These are phyloP conservation scores for Liolophura sinensis DNA, from an alignment of 1,140 invertebrate species.

Conservation along the genomic window DNA sequence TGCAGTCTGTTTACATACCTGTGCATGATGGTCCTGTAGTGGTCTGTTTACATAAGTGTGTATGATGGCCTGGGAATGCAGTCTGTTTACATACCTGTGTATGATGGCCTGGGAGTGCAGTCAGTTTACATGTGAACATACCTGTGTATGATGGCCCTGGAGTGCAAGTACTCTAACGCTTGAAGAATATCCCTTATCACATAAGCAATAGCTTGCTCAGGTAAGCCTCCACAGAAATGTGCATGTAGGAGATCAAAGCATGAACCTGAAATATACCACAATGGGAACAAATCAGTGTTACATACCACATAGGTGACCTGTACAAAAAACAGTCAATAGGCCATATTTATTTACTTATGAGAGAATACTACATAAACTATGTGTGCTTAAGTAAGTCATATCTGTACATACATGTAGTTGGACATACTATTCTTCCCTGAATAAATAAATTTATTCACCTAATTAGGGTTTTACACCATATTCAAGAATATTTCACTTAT, in stretches of 20 bases:
- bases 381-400: background rate
- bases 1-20: too few species aligned
- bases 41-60: conserved; percentile 39
- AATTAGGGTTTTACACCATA: too few species aligned
- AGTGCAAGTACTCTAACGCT: conserved; percentile 83
- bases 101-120: too few species aligned
- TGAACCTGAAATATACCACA: conserved; percentile 62
- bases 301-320: background rate
- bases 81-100: too few species aligned
- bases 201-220: conserved; percentile 78
- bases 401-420: background rate
- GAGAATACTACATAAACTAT: background rate
- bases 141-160: conserved; percentile 84
- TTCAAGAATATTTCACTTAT: too few species aligned
- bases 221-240: conserved; percentile 77
- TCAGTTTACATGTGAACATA: conserved; percentile 41
- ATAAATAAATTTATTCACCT: too few species aligned
- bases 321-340: background rate
- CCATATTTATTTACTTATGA: background rate
- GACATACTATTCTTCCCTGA: background rate
- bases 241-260: conserved; percentile 77
- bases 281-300: background rate
- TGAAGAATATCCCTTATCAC: conserved; percentile 78
- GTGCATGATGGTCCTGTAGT: conserved; percentile 79
- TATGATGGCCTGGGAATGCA: too few species aligned